These are phyloP conservation scores for Tinea semifulvella DNA, from an alignment of 2,888 invertebrate genomes.

Conservation along the genomic window DNA sequence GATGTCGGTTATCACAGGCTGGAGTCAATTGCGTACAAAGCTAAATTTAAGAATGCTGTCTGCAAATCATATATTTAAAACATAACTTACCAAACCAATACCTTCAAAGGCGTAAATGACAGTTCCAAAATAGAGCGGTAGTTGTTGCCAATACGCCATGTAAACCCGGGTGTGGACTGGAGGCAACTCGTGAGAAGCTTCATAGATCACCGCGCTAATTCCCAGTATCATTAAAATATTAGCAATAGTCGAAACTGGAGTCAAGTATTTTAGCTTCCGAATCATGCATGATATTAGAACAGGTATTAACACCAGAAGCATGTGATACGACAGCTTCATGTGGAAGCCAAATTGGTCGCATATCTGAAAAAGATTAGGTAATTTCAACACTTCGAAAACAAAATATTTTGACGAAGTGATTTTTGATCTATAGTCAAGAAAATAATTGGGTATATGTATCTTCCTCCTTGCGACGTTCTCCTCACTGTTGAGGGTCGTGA, in stretches of 20 bases:
- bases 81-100: constrained; percentile 85
- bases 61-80: too few relatives aligned
- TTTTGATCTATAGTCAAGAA: too few relatives aligned
- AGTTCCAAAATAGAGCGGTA: constrained; percentile 95
- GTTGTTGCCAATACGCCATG: constrained; percentile 66
- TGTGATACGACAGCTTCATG: constrained; percentile 74
- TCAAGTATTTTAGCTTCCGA: constrained; percentile 86
- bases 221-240: constrained; percentile 84
- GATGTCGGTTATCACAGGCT: too few relatives aligned
- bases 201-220: constrained; percentile 78
- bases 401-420: too few relatives aligned
- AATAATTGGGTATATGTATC: too few relatives aligned
- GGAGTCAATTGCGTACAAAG: too few relatives aligned
- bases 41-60: too few relatives aligned
- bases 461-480: too few relatives aligned
- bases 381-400: too few relatives aligned
- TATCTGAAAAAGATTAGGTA: constrained; percentile 65
- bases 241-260: constrained; percentile 91
- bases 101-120: constrained; percentile 98
- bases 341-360: constrained; percentile 69
- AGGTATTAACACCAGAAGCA: constrained; percentile 77
- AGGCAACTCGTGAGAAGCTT: constrained; percentile 78
- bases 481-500: too few relatives aligned
- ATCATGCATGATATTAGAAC: constrained; percentile 79
- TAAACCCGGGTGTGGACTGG: constrained; percentile 65